Conservation (phyloP, 2,888 invertebrate species). For the Drosophila rellima region DNA sequence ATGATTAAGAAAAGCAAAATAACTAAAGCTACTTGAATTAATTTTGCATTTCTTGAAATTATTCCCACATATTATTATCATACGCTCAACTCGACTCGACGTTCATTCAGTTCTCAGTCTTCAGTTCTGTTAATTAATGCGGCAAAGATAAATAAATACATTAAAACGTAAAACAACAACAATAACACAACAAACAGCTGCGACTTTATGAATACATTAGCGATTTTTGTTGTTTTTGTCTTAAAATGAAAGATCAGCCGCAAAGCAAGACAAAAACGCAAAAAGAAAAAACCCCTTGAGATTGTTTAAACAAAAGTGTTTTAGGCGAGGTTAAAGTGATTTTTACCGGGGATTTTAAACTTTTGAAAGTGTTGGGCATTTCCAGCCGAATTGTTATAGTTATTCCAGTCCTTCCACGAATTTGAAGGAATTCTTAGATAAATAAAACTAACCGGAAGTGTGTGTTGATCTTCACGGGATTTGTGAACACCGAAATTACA, state of each 20-base stretch:
- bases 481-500: constrained; percentile 17
- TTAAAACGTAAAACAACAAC: constrained; percentile 32
- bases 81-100: constrained; percentile 30
- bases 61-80: constrained; percentile 77
- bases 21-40: constrained; percentile 43
- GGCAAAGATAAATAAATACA: constrained; percentile 74
- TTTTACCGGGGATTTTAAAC: background rate
- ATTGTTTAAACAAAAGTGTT: constrained; percentile 58
- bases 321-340: constrained; percentile 22
- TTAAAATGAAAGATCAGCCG: constrained; percentile 48
- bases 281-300: constrained; percentile 51
- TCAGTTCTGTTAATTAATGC: constrained; percentile 66
- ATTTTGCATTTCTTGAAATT: constrained; percentile 45
- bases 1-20: background rate
- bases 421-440: background rate
- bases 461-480: constrained; percentile 32
- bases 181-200: constrained; percentile 42
- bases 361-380: background rate
- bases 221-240: constrained; percentile 36
- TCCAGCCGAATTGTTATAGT: background rate
- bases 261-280: constrained; percentile 39
- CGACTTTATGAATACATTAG: constrained; percentile 69
- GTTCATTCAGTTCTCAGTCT: constrained; percentile 40
- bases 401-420: constrained; percentile 8
- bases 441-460: constrained; percentile 35